Evolutionary conservation across 2,888 invertebrate species (phyloP).

Genomic region (Apeira syringaria): DNA sequence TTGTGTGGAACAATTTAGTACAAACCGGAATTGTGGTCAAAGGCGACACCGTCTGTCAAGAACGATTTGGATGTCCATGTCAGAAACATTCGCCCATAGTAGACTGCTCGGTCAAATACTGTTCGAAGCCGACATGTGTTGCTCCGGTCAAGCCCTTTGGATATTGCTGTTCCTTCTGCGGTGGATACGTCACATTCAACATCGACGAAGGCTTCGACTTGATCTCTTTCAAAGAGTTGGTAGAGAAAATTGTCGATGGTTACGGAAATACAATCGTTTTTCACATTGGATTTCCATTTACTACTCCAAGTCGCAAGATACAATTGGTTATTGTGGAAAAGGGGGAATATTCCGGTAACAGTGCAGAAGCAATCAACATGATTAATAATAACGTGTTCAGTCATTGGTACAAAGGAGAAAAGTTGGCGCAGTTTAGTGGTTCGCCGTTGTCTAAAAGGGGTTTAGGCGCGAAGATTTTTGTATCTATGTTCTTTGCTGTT

Average conservation of each 20-base stretch:
- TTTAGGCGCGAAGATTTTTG: conserved; percentile 55
- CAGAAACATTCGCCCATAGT: conserved; percentile 48
- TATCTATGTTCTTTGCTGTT: conserved; percentile 64
- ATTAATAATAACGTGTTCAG: conserved; percentile 47
- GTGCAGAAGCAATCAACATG: conserved; percentile 53
- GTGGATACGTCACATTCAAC: conserved; percentile 57
- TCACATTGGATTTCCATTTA: conserved; percentile 52
- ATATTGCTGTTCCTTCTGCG: conserved; percentile 71
- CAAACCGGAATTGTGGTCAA: conserved; percentile 38
- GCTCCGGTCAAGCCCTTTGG: conserved; percentile 64
- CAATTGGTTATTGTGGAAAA: conserved; percentile 68
- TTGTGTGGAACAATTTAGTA: conserved; percentile 42
- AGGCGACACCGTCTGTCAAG: conserved; percentile 34
- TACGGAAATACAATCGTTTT: conserved; percentile 51
- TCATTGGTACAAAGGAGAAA: conserved; percentile 49
- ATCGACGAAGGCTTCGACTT: conserved; percentile 55
- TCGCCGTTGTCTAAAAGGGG: conserved; percentile 54
- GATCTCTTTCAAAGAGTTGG: conserved; percentile 48
- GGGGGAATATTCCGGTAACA: conserved; percentile 57
- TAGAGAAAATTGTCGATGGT: conserved; percentile 42
- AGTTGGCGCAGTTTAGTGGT: conserved; percentile 53
- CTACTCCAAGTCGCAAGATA: conserved; percentile 38
- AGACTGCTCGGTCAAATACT: conserved; percentile 60
- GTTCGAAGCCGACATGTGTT: conserved; percentile 54
- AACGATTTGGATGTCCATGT: conserved; percentile 63